Percentiles rank a stretch among this genome's conserved stretches.
phyloP scores from a whole-genome alignment of 2,888 invertebrate species.

The Eristalinus aeneus region DNA sequence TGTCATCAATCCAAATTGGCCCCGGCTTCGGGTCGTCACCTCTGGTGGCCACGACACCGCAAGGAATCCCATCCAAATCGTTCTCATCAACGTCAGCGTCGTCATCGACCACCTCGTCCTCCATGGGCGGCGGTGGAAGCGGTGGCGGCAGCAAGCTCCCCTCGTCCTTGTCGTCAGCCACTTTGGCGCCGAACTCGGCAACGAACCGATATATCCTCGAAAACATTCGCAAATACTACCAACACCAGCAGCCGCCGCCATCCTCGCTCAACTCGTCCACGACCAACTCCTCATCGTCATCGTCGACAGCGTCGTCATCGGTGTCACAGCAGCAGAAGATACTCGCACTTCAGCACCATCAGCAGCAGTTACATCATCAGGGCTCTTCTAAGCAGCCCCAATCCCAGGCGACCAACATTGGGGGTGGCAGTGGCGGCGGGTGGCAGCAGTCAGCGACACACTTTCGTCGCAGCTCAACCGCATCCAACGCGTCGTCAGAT shows the following conservation, averaged over 20 bases:
- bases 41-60: constrained; percentile 55
- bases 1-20: constrained; percentile 55
- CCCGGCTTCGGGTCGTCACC: constrained; percentile 43
- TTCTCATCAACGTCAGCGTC: constrained; percentile 60
- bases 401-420: background rate
- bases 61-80: constrained; percentile 52
- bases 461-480: constrained; percentile 76
- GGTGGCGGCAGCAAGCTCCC: constrained; percentile 23
- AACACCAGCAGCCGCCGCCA: constrained; percentile 75
- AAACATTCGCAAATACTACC: constrained; percentile 79
- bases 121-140: constrained; percentile 43
- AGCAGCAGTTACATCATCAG: constrained; percentile 53
- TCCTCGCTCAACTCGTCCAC: constrained; percentile 76
- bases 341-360: constrained; percentile 66
- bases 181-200: constrained; percentile 62
- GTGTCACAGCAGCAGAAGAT: constrained; percentile 75
- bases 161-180: constrained; percentile 44
- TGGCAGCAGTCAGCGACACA: constrained; percentile 19
- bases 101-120: constrained; percentile 66
- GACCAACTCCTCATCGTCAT: constrained; percentile 73
- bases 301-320: constrained; percentile 78
- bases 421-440: background rate
- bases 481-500: constrained; percentile 78
- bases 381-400: constrained; percentile 52
- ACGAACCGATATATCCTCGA: constrained; percentile 77